phyloP scores from a whole-genome alignment of 2,888 invertebrate species.

The Tricholauxania praeusta region DNA sequence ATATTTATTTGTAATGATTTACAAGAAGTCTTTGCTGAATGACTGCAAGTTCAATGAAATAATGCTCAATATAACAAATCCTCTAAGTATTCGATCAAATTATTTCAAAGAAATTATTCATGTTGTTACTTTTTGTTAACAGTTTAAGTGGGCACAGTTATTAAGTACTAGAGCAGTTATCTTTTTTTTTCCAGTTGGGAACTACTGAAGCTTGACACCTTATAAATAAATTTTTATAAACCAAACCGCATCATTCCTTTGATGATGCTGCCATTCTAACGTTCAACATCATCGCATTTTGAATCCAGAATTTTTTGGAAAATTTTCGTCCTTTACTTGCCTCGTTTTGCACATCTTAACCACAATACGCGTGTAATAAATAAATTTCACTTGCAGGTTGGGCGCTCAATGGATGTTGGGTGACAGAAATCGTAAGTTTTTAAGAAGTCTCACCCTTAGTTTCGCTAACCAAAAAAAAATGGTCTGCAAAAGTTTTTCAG shows the following conservation, averaged over 20 bases:
- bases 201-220: background rate
- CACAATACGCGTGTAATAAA: conserved; percentile 31
- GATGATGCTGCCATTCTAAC: conserved; percentile 26
- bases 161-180: too few species aligned
- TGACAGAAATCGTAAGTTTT: conserved; percentile 23
- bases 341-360: conserved; percentile 29
- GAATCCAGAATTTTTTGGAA: too few species aligned
- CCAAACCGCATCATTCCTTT: background rate
- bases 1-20: too few species aligned
- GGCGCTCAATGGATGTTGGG: background rate
- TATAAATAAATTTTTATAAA: background rate
- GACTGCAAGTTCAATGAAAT: too few species aligned
- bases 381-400: conserved; percentile 13
- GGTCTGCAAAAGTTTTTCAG: conserved; percentile 24
- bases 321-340: background rate
- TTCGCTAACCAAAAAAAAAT: background rate
- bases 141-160: too few species aligned
- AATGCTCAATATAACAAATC: too few species aligned
- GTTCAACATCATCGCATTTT: background rate
- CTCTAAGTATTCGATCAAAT: too few species aligned
- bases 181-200: background rate
- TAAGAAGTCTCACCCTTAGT: conserved; percentile 1
- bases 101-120: too few species aligned
- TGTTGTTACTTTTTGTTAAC: too few species aligned
- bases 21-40: too few species aligned